phyloP scores from a whole-genome alignment of 2,797 vertebrate genomes.

The Siniperca undulata region DNA sequence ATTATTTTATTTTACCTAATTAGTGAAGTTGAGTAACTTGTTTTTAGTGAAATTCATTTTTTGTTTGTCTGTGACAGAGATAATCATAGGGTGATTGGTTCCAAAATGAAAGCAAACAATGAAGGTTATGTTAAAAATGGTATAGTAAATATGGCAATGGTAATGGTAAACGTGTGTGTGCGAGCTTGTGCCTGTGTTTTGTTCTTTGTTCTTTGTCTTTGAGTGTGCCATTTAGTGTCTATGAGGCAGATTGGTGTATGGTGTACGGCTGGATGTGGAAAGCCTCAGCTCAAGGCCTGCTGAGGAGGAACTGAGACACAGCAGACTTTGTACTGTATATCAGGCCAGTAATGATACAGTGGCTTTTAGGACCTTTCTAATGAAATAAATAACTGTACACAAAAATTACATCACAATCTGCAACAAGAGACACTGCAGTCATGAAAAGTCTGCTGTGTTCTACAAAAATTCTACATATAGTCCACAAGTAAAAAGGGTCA shows the following conservation, averaged over 20 bases:
- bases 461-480: slow-evolving; percentile 10
- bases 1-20: neutral
- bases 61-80: neutral
- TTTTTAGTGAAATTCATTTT: neutral
- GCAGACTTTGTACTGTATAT: slow-evolving; percentile 52
- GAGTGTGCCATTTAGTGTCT: slow-evolving; percentile 6
- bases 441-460: slow-evolving; percentile 16
- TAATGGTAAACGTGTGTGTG: neutral
- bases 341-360: slow-evolving; percentile 61
- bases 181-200: slow-evolving; percentile 8
- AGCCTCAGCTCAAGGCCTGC: slow-evolving; percentile 32
- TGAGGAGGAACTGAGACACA: slow-evolving; percentile 41
- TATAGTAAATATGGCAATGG: neutral
- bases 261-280: slow-evolving; percentile 27
- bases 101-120: neutral
- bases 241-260: neutral
- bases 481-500: neutral
- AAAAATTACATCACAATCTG: slow-evolving; percentile 17
- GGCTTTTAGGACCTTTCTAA: slow-evolving; percentile 40
- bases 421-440: slow-evolving; percentile 17
- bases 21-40: neutral
- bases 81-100: neutral
- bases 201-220: slow-evolving; percentile 3
- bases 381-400: slow-evolving; percentile 54
- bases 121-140: neutral